Evolutionary conservation across 2,113 vertebrate species (phyloP), one percentile per base, ranked within the genome.

Genomic region (Zingel zingel): DNA sequence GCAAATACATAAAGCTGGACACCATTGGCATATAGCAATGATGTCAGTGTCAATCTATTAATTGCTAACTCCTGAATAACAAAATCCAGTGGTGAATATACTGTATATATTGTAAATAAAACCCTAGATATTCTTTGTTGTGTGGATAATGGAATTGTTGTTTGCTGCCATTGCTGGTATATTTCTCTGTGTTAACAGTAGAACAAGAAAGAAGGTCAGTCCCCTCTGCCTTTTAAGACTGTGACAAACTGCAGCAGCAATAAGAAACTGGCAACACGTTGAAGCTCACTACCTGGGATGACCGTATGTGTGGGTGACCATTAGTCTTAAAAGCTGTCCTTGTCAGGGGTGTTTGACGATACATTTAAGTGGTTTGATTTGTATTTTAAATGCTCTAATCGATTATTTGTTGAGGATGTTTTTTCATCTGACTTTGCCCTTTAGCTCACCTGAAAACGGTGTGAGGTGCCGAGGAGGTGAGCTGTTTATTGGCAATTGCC

Each of bases 401-500:
- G 81, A 70, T 86, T 54, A 73, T 69, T 43, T 72, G 70, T 64
- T 57, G 62, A 64, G 58, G 30, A 67, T 77, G 61, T 74, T 79
- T 86, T 68, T 59, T 63, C 33, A 57, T 73, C 59, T 77, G 74
- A 68, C 65, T 81, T 66, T 86, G 56, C 53, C 87, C 66, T 83
- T 73, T 72, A 59, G 64, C 74, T 81, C 53, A 64, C 66, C 62
- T 77, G 53, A 69, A 76, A 78, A 75, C 66, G 56, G 70, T 79
- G 27, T 54, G 51, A 76, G 75, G 50, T 72, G 58, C 66, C 8
- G 5, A 53, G 9, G 79, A 84, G 81, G 77, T 78, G 76, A 88
- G 75, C 64, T 76, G 79, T 86, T 90, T 86, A 87, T 85, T 81
- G 77, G 82, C 85, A 88, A 81, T 83, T 85, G 89, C 73, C 82